phyloP scores from a whole-genome alignment of 2,113 vertebrate genomes.

The Pachycephala philippinensis region DNA sequence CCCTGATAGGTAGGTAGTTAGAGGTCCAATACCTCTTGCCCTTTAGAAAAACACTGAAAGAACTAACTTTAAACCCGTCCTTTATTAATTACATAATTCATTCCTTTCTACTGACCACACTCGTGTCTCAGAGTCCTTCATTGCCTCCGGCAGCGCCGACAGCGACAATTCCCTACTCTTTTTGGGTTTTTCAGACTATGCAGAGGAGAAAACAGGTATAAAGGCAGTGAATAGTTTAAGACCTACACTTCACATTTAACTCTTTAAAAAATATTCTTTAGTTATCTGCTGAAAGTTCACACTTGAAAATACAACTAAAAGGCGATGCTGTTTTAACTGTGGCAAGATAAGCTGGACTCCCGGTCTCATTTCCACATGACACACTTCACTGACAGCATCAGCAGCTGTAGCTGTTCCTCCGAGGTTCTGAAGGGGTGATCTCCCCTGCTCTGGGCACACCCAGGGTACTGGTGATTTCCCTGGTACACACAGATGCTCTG shows the following conservation, averaged over 20 bases:
- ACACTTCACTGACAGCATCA: neutral
- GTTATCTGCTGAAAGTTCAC: neutral
- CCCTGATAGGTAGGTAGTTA: no score
- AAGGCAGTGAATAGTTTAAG: neutral
- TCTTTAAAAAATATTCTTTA: neutral
- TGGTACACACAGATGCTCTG: no score
- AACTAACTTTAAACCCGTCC: no score
- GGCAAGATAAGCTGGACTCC: neutral
- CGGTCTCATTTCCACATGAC: neutral
- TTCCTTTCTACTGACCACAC: no score
- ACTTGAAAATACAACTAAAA: neutral
- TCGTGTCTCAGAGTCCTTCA: no score
- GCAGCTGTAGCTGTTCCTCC: neutral
- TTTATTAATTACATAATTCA: no score
- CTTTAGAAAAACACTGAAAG: no score
- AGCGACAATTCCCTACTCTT: neutral
- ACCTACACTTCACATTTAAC: neutral
- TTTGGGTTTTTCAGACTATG: neutral
- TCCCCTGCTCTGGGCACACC: no score
- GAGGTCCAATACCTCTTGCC: no score
- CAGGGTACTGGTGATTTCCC: no score
- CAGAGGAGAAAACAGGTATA: neutral
- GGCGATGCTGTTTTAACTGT: neutral
- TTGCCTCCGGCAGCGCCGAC: no score
- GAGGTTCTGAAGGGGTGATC: neutral